Percentiles rank a stretch among this genome's conserved stretches.
phyloP scores from a whole-genome alignment of 2,113 vertebrate genomes.

The Alectura lathami region DNA sequence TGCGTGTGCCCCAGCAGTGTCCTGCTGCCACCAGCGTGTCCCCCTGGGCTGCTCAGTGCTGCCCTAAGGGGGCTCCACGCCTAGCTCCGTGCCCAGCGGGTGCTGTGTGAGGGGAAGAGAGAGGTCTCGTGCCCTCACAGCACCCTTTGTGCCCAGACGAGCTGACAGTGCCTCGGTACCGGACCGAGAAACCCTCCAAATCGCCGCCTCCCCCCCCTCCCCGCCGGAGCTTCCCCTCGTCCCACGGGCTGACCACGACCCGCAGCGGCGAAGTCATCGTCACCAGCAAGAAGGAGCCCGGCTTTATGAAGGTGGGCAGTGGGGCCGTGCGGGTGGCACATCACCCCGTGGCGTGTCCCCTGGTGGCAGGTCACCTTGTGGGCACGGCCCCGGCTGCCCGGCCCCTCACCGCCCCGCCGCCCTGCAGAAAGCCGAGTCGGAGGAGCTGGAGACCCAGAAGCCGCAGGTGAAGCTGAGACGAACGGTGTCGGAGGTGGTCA shows the following conservation, averaged over 20 bases:
- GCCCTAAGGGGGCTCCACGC: fast-evolving
- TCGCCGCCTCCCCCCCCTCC: constrained; percentile 93
- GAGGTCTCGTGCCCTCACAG: not conserved
- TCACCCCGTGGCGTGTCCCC: not conserved
- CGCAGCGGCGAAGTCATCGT: constrained; percentile 92
- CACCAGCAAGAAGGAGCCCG: constrained; percentile 87
- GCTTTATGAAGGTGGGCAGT: constrained; percentile 75
- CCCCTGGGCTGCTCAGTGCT: not conserved
- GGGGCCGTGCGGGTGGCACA: fast-evolving
- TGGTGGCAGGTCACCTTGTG: not conserved
- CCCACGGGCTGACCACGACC: constrained; percentile 88
- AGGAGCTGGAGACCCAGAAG: constrained; percentile 90
- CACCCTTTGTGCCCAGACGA: constrained; percentile 80
- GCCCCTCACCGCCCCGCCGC: not conserved
- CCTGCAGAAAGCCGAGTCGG: constrained; percentile 87
- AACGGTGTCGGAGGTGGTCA: constrained; percentile 88
- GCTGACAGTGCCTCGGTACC: constrained; percentile 90
- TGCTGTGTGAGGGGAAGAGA: not conserved
- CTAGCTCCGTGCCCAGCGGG: not conserved
- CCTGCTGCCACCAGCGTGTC: fast-evolving
- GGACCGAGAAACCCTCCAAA: constrained; percentile 96
- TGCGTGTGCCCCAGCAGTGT: not conserved
- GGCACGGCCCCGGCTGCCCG: not conserved
- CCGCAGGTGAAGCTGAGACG: constrained; percentile 91
- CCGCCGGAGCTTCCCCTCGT: constrained; percentile 93